phyloP scores from a whole-genome alignment of 2,113 vertebrate genomes.

The Stigmatopora nigra region DNA sequence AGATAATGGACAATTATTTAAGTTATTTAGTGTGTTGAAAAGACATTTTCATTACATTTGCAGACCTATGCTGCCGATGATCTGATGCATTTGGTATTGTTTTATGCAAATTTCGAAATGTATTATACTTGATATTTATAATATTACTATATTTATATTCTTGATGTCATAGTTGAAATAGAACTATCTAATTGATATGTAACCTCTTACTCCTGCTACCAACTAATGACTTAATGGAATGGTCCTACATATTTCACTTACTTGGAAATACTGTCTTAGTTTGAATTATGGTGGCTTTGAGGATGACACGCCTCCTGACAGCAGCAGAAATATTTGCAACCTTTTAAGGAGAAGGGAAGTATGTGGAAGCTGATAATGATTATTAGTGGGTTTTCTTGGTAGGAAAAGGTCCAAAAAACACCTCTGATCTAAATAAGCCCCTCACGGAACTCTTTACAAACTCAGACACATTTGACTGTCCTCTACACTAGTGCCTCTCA shows the following conservation, averaged over 20 bases:
- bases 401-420: slow-evolving; percentile 43
- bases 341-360: slow-evolving; percentile 49
- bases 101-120: neutral
- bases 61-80: neutral
- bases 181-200: slow-evolving; percentile 55
- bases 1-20: neutral
- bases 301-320: slow-evolving; percentile 37
- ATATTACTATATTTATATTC: slow-evolving; percentile 26
- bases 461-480: slow-evolving; percentile 61
- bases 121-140: neutral
- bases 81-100: neutral
- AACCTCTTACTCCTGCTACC: slow-evolving; percentile 41
- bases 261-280: slow-evolving; percentile 27
- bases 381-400: slow-evolving; percentile 41
- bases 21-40: neutral
- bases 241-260: slow-evolving; percentile 35
- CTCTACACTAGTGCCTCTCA: slow-evolving; percentile 61
- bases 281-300: slow-evolving; percentile 36
- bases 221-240: slow-evolving; percentile 38
- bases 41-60: neutral
- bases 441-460: slow-evolving; percentile 31
- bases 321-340: slow-evolving; percentile 44
- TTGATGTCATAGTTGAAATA: slow-evolving; percentile 45
- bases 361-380: slow-evolving; percentile 46
- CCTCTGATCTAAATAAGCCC: slow-evolving; percentile 45